Percentiles rank a stretch among this genome's conserved stretches.
Evolutionary conservation across 2,888 invertebrate genomes (phyloP).

Genomic region (Thereva unica): DNA sequence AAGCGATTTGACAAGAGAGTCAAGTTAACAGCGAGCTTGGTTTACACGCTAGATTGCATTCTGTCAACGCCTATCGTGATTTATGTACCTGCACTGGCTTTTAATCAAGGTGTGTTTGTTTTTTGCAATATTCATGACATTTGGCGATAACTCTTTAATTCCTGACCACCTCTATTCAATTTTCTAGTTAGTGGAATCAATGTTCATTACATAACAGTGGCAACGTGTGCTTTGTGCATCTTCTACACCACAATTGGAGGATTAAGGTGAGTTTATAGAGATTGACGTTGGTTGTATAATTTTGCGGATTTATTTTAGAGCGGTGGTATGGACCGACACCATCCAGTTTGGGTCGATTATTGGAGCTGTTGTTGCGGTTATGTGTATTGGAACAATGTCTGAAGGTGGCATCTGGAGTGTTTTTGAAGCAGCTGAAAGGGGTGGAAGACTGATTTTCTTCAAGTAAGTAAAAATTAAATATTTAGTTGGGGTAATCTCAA

Average conservation of each 20-base stretch:
- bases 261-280: conserved; percentile 38
- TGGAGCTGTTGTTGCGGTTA: conserved; percentile 62
- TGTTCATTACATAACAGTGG: conserved; percentile 67
- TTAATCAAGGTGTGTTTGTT: conserved; percentile 64
- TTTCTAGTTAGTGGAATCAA: conserved; percentile 70
- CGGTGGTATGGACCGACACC: conserved; percentile 68
- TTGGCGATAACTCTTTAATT: too few relatives aligned
- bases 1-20: conserved; percentile 66
- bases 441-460: conserved; percentile 65
- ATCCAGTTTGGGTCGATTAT: conserved; percentile 64
- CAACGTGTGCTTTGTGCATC: conserved; percentile 74
- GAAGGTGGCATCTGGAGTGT: conserved; percentile 64
- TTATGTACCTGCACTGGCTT: conserved; percentile 71
- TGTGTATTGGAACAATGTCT: conserved; percentile 62
- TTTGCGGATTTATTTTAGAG: conserved; percentile 51
- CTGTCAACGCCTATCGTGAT: conserved; percentile 69
- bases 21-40: conserved; percentile 64
- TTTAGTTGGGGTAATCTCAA: neutral
- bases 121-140: neutral
- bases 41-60: conserved; percentile 65
- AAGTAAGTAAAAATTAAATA: conserved; percentile 60
- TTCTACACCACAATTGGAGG: conserved; percentile 74
- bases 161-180: neutral
- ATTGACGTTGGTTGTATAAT: neutral
- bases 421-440: conserved; percentile 63